Evolutionary conservation across 2,888 invertebrate genomes (phyloP), one percentile per base, ranked within the genome.

Genomic region (Andricus quercusramuli): DNA sequence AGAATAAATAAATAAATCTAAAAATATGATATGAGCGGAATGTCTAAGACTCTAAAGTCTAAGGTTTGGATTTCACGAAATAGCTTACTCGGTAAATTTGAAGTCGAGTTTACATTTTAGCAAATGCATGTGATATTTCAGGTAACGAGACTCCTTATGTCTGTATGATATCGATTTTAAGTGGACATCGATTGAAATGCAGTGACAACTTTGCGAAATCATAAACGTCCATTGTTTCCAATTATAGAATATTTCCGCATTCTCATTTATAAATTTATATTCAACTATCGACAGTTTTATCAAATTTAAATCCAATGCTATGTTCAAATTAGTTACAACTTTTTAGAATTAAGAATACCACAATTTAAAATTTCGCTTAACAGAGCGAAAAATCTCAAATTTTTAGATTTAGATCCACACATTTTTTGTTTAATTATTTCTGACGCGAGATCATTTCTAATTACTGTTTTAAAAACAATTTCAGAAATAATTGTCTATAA

Each of bases 181-280:
- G 86, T 87, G 84, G 85, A 85, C 86, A 88, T 88, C 88, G 88
- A 88, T 88, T 84, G 37, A 78, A 62, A 78, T 65, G 44, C 62
- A 78, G 59, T 59, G 59, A 59, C 83, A 80, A 78, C 78, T 83
- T 83, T 80, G 84, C 82, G 83, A 87, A 87, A 85, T 84, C 79
- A 79, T 67, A 78, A 80, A 78, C 84, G 74, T 78, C 51, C 79
- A 79, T 84, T 84, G 83, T 84, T 81, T 78, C 68, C 80, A 37
- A 64, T 77, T 41, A n/a, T 79, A 25, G 59, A 64, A 77, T 17
- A 79, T 77, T 41, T 68, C 25, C 47, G 25, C 25, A 47, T 29
- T 25, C 25, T 25, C 25, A 25, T 62, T 25, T 29, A 44, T n/a
- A 79, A 79, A 62, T 59, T 15, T 22, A 47, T 29, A 20, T 25